Evolutionary conservation across 1,140 invertebrate genomes (phyloP).

Genomic region (Liolophura sinensis): DNA sequence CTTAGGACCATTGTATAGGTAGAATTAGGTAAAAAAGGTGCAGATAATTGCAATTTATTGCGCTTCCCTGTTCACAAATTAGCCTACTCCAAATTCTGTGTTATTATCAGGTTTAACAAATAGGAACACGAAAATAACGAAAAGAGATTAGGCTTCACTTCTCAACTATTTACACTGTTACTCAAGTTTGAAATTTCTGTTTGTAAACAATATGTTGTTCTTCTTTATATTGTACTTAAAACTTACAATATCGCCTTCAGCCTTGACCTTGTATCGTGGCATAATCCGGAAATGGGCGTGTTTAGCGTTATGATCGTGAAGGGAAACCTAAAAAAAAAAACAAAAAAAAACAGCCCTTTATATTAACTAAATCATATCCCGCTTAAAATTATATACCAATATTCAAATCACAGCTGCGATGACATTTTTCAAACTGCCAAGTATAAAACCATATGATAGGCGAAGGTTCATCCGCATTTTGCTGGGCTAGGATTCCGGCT

Average conservation of each 20-base stretch:
- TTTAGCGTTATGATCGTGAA: conserved; percentile 45
- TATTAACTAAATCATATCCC: conserved; percentile 3
- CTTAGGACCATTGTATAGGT: no score
- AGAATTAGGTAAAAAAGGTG: no score
- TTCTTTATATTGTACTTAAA: no score
- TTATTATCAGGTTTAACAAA: not conserved
- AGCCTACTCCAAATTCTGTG: not conserved
- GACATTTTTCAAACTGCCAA: not conserved
- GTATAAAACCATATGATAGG: not conserved
- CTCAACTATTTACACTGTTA: not conserved
- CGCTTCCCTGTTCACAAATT: no score
- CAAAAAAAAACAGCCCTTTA: conserved; percentile 7
- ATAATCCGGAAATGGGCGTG: conserved; percentile 54
- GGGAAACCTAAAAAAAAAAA: conserved; percentile 38
- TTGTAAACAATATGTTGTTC: not conserved
- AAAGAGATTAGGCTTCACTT: not conserved
- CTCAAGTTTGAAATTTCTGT: not conserved
- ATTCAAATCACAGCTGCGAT: no score
- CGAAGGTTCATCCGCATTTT: not conserved
- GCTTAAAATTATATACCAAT: not conserved
- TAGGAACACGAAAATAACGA: not conserved
- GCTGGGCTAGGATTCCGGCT: no score
- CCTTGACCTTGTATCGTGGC: conserved; percentile 57
- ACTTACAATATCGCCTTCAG: conserved; percentile 57
- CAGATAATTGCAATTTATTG: no score